Percentiles rank a stretch among this genome's conserved stretches.
These are phyloP conservation scores for Reticulitermes speratus DNA, from an alignment of 1,140 invertebrate species.

Conservation along the genomic window DNA sequence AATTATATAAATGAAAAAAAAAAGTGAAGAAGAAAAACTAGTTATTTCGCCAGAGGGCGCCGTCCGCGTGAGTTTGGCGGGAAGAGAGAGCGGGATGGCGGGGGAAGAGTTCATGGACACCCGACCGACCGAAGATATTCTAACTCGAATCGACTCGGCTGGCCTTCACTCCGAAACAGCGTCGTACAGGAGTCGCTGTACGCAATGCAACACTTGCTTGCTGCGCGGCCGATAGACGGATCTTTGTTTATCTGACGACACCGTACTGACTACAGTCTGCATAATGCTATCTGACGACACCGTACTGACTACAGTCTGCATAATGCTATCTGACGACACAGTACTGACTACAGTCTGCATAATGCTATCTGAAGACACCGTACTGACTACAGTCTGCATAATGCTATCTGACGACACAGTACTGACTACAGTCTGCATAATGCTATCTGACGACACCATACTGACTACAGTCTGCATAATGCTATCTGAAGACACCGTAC, in stretches of 20 bases:
- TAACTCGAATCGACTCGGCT: slow-evolving; percentile 20
- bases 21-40: background rate
- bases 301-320: no score
- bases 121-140: slow-evolving; percentile 43
- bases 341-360: no score
- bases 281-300: no score
- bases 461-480: no score
- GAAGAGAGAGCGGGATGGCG: slow-evolving; percentile 20
- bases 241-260: background rate
- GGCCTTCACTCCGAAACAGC: slow-evolving; percentile 3
- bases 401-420: no score
- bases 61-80: slow-evolving; percentile 39
- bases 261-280: background rate
- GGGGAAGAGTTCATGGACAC: slow-evolving; percentile 29
- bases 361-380: no score
- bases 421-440: no score
- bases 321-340: no score
- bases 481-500: no score
- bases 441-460: no score
- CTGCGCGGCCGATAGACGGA: background rate
- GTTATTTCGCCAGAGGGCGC: background rate
- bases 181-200: background rate
- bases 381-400: no score
- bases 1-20: background rate
- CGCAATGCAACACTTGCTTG: background rate